These are phyloP conservation scores for Calameuta filiformis DNA, from an alignment of 2,888 invertebrate species.

Conservation along the genomic window DNA sequence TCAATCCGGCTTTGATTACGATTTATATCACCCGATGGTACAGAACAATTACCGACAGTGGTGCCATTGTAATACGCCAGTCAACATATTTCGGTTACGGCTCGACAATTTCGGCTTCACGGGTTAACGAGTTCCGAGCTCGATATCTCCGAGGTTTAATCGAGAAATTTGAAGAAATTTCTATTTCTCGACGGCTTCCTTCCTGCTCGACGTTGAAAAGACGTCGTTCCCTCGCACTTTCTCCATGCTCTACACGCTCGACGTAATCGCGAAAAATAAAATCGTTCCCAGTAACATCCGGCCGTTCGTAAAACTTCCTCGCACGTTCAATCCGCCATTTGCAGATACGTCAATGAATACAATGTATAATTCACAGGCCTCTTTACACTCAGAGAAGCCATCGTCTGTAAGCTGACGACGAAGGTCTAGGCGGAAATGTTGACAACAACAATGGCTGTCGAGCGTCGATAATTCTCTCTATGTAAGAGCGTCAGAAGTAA, in stretches of 20 bases:
- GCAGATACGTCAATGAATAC: not conserved
- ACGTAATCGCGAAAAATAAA: not conserved
- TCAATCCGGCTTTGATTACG: not conserved
- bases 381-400: not conserved
- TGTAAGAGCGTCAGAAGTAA: not conserved
- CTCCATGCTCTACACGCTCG: not conserved
- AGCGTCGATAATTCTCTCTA: not conserved
- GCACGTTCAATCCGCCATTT: not conserved
- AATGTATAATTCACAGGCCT: not conserved
- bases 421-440: not conserved
- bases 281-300: not conserved
- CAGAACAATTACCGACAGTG: not conserved
- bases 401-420: not conserved
- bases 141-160: not conserved
- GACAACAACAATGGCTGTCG: not conserved
- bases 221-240: not conserved
- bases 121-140: not conserved
- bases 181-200: not conserved
- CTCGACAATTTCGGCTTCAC: not conserved
- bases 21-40: not conserved
- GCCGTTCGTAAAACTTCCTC: not conserved
- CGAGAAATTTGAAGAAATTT: not conserved
- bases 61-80: not conserved
- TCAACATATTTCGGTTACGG: not conserved
- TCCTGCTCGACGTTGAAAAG: not conserved